A percentile compares a stretch with the other conserved stretches of the same genome.
Conservation (phyloP, 1,140 invertebrate species). For the Habropoda laboriosa region DNA sequence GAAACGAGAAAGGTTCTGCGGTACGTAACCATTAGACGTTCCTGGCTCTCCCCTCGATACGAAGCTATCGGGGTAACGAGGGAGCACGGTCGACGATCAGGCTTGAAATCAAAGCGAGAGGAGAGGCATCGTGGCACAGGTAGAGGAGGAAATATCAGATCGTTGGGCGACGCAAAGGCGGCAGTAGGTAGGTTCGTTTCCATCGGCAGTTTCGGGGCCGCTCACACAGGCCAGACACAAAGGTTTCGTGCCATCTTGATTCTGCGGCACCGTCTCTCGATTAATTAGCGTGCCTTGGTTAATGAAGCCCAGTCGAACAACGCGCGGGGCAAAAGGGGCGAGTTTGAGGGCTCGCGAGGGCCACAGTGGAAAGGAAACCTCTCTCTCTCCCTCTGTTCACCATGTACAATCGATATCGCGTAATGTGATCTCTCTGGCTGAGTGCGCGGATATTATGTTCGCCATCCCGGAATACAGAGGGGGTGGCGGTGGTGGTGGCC, state of each 20-base stretch:
- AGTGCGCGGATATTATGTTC: conserved; percentile 60
- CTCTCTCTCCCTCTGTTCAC: not conserved
- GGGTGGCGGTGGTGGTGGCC: not conserved
- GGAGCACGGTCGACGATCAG: not conserved
- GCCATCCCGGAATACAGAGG: not conserved
- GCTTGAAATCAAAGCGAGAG: not conserved
- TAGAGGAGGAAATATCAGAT: conserved; percentile 44
- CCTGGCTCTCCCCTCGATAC: not conserved
- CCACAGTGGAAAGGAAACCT: not conserved
- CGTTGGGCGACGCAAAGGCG: conserved; percentile 41
- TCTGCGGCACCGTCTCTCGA: conserved; percentile 55
- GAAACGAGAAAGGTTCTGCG: too few relatives aligned
- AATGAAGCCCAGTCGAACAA: conserved; percentile 64
- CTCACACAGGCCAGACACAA: not conserved
- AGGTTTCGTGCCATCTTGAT: conserved; percentile 60
- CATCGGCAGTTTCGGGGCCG: conserved; percentile 37
- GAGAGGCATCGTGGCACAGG: conserved; percentile 10
- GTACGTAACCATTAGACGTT: not conserved
- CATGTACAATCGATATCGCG: conserved; percentile 67
- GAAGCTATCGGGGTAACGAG: not conserved
- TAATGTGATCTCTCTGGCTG: conserved; percentile 62
- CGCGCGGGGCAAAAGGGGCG: not conserved
- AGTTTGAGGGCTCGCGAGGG: not conserved
- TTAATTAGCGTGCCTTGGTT: conserved; percentile 70
- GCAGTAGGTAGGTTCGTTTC: conserved; percentile 16